These are phyloP conservation scores for Caradrina clavipalpis DNA, from an alignment of 2,888 invertebrate species.

Conservation along the genomic window DNA sequence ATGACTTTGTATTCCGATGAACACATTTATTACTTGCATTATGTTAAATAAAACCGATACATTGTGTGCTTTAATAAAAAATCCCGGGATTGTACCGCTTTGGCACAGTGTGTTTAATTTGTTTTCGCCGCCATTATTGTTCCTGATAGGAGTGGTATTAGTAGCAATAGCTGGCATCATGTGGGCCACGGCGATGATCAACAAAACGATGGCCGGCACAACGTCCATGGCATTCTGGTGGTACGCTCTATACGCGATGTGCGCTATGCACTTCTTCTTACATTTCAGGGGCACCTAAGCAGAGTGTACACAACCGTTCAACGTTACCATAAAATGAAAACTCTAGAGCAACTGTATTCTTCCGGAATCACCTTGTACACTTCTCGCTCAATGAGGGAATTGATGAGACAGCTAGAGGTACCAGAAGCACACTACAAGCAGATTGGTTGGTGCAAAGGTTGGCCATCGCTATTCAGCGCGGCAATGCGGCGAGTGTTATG, in stretches of 20 bases:
- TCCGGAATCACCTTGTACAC: slow-evolving; percentile 61
- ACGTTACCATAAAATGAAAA: no score
- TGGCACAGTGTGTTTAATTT: slow-evolving; percentile 72
- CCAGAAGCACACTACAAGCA: slow-evolving; percentile 40
- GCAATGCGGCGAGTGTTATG: no score
- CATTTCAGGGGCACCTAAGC: slow-evolving; percentile 76
- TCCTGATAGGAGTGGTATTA: slow-evolving; percentile 49
- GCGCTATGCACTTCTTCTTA: no score
- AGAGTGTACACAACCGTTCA: slow-evolving; percentile 73
- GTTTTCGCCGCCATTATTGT: slow-evolving; percentile 43
- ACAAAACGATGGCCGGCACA: slow-evolving; percentile 29
- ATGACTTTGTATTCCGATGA: slow-evolving; percentile 67
- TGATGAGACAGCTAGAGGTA: slow-evolving; percentile 61
- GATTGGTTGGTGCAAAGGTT: no score
- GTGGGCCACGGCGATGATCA: slow-evolving; percentile 64
- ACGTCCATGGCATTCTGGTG: slow-evolving; percentile 35
- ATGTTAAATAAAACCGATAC: slow-evolving; percentile 69
- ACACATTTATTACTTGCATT: slow-evolving; percentile 66
- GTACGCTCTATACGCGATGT: no score
- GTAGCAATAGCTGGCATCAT: slow-evolving; percentile 61
- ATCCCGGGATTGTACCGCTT: slow-evolving; percentile 67
- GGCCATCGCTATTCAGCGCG: slow-evolving; percentile 50
- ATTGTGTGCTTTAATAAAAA: slow-evolving; percentile 70
- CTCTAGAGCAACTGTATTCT: slow-evolving; percentile 66
- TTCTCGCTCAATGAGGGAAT: slow-evolving; percentile 64